Conservation (phyloP, 2,797 vertebrate species). For the Pachyuromys duprasi region DNA sequence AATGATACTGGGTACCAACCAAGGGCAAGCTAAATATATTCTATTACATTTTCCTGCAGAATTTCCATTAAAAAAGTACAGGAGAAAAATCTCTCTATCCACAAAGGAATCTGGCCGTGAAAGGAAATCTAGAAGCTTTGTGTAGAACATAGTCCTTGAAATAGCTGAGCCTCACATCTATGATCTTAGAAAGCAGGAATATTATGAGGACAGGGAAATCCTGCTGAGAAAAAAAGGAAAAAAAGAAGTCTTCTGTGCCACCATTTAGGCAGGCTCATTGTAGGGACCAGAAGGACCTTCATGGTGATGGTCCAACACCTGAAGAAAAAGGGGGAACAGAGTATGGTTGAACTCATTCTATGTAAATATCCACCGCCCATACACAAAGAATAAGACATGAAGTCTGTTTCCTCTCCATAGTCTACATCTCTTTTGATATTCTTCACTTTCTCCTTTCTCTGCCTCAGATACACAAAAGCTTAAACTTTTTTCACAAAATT, state of each 20-base stretch:
- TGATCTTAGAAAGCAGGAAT: conserved; percentile 51
- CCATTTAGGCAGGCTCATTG: not conserved
- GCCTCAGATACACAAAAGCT: not conserved
- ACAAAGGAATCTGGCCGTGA: conserved; percentile 41
- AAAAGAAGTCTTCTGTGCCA: not conserved
- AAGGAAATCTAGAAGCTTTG: conserved; percentile 61
- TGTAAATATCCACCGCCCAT: not conserved
- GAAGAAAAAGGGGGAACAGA: not conserved
- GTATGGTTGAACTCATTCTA: not conserved
- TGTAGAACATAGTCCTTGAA: conserved; percentile 57
- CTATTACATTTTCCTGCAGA: conserved; percentile 61
- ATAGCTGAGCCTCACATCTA: conserved; percentile 21
- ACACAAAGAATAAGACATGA: not conserved
- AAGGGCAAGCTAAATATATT: conserved; percentile 65
- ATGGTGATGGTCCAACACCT: not conserved
- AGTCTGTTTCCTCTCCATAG: not conserved
- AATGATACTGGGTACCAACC: conserved; percentile 19
- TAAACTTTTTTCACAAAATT: not conserved
- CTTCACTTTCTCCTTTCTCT: not conserved
- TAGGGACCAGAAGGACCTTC: not conserved
- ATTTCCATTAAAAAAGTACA: conserved; percentile 64
- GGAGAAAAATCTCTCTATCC: conserved; percentile 53
- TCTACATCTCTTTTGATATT: not conserved
- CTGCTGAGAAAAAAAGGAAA: conserved; percentile 4
- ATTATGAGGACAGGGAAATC: not conserved